A percentile compares a stretch with the other conserved stretches of the same genome.
Conservation (phyloP, 1,140 invertebrate genomes). For the Zaprionus africanus region DNA sequence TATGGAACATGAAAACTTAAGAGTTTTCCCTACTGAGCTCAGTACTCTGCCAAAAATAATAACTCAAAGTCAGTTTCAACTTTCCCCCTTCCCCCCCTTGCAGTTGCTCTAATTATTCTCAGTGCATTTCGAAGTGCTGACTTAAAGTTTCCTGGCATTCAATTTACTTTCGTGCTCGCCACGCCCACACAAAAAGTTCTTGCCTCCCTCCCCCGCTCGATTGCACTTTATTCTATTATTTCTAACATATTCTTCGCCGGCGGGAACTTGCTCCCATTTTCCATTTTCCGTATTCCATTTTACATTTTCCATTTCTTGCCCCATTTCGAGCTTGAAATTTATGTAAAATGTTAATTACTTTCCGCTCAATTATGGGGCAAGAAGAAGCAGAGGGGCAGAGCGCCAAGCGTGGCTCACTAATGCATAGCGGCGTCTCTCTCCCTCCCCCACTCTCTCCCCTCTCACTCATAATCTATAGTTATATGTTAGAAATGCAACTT, state of each 20-base stretch:
- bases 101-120: background rate
- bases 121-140: constrained; percentile 8
- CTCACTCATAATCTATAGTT: constrained; percentile 13
- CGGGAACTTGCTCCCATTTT: constrained; percentile 7
- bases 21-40: background rate
- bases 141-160: background rate
- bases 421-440: background rate
- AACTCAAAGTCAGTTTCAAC: background rate
- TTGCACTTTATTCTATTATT: constrained; percentile 2
- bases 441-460: background rate
- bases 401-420: background rate
- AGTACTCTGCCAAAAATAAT: background rate
- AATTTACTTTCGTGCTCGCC: background rate
- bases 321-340: constrained; percentile 51
- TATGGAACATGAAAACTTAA: background rate
- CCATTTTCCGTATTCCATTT: constrained; percentile 6
- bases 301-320: constrained; percentile 7
- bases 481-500: constrained; percentile 60
- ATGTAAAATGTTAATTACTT: constrained; percentile 70
- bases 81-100: background rate
- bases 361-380: constrained; percentile 59
- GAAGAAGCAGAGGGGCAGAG: background rate
- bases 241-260: background rate
- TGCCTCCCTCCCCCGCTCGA: background rate
- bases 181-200: background rate